A percentile compares a stretch with the other conserved stretches of the same genome.
These are phyloP conservation scores for Eospalax fontanierii DNA, from an alignment of 2,797 vertebrate genomes.

Conservation along the genomic window DNA sequence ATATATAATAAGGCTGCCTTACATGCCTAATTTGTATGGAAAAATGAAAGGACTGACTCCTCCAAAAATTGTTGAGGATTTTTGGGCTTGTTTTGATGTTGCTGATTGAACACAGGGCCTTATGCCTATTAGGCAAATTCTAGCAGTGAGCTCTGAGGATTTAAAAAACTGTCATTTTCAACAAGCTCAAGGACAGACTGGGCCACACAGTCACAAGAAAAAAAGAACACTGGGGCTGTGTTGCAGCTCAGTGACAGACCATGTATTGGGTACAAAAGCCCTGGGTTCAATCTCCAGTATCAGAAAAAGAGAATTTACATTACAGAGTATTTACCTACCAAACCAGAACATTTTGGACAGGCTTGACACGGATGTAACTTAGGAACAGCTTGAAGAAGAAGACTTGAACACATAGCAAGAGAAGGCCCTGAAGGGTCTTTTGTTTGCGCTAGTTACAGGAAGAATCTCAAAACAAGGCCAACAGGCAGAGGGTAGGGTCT, in stretches of 20 bases:
- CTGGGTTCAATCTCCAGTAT: neutral
- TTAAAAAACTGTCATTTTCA: neutral
- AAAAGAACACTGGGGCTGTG: neutral
- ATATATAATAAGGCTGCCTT: neutral
- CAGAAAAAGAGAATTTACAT: neutral
- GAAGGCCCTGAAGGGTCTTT: neutral
- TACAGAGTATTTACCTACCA: neutral
- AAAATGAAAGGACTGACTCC: neutral
- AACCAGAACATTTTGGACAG: constrained; percentile 31
- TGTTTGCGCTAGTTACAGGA: too few species aligned
- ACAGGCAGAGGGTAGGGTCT: fast-evolving
- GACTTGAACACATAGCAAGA: neutral
- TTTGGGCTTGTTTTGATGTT: neutral
- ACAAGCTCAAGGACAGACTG: too few species aligned
- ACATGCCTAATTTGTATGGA: neutral
- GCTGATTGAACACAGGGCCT: neutral
- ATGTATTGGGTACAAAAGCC: neutral
- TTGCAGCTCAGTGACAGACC: too few species aligned
- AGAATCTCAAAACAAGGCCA: neutral
- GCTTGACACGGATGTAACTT: neutral
- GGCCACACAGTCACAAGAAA: too few species aligned
- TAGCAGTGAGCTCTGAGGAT: neutral
- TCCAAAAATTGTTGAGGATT: neutral
- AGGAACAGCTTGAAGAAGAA: neutral
- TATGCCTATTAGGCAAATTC: neutral